A percentile compares a stretch with the other conserved stretches of the same genome.
These are phyloP conservation scores for Xyliphius kryptos DNA, from an alignment of 2,113 vertebrate species.

Conservation along the genomic window DNA sequence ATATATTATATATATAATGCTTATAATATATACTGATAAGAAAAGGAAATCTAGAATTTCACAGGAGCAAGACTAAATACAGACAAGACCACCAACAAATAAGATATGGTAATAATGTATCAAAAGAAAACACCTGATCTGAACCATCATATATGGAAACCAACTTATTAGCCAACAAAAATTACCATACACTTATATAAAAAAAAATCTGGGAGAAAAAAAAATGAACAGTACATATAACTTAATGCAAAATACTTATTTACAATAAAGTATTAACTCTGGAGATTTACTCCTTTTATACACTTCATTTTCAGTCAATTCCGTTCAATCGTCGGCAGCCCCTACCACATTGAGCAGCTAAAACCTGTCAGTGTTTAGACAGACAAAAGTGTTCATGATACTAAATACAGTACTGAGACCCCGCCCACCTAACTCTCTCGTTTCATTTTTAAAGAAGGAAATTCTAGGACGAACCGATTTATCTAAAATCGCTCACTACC, in stretches of 20 bases:
- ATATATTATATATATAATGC: constrained; percentile 79
- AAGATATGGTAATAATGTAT: constrained; percentile 80
- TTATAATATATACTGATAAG: constrained; percentile 53
- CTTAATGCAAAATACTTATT: constrained; percentile 82
- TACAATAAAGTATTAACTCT: constrained; percentile 88
- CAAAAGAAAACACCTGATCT: no score
- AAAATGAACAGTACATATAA: constrained; percentile 37
- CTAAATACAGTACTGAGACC: no score
- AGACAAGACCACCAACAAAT: constrained; percentile 90
- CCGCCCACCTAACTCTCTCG: no score
- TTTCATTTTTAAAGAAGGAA: no score
- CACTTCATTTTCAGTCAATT: constrained; percentile 61
- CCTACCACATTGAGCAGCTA: constrained; percentile 56
- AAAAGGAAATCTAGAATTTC: constrained; percentile 65
- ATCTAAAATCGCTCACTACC: no score
- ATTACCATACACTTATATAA: constrained; percentile 17
- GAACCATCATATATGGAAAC: no score
- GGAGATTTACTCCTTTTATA: constrained; percentile 80
- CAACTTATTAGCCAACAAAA: neutral
- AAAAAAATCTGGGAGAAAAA: constrained; percentile 44
- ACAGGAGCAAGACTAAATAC: constrained; percentile 94
- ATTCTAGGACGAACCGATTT: no score
- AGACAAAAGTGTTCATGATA: constrained; percentile 89
- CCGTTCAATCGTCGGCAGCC: no score
- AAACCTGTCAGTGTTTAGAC: constrained; percentile 69